phyloP scores from a whole-genome alignment of 2,888 invertebrate genomes.

The Hydraecia micacea region DNA sequence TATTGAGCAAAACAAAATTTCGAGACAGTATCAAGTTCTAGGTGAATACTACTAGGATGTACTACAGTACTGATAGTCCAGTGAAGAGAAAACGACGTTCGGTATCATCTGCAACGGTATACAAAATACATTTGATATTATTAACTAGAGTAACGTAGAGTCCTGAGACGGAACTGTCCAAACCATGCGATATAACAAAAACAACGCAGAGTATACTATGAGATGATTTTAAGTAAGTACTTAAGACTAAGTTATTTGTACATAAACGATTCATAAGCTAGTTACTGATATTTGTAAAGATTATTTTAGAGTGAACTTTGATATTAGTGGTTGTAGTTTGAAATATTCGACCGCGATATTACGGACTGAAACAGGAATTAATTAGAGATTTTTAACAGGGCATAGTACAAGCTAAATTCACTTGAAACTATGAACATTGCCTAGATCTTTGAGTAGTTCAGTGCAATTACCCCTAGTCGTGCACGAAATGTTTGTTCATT shows the following conservation, averaged over 20 bases:
- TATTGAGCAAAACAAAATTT: constrained; percentile 71
- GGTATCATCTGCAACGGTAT: constrained; percentile 58
- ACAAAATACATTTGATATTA: constrained; percentile 61
- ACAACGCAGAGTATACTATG: constrained; percentile 62
- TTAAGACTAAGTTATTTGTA: constrained; percentile 70
- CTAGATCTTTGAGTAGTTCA: neutral
- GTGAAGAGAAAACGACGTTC: constrained; percentile 73
- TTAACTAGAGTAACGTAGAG: constrained; percentile 55
- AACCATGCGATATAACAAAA: constrained; percentile 59
- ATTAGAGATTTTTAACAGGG: constrained; percentile 15
- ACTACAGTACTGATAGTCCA: constrained; percentile 61
- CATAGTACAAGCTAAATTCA: constrained; percentile 25
- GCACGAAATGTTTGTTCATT: constrained; percentile 34
- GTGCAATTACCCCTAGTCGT: constrained; percentile 17
- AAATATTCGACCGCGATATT: constrained; percentile 45
- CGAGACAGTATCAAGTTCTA: constrained; percentile 50
- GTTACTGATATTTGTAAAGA: constrained; percentile 65
- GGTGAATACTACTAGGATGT: constrained; percentile 44
- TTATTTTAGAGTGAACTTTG: constrained; percentile 57
- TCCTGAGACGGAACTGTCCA: constrained; percentile 50
- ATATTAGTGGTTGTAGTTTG: constrained; percentile 52
- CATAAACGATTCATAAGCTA: constrained; percentile 69
- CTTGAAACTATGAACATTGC: constrained; percentile 30
- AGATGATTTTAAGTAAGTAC: constrained; percentile 67
- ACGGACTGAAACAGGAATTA: constrained; percentile 13